Base-by-base conservation (phyloP, 1,140 invertebrate species). In the Bombus superbus region DNA sequence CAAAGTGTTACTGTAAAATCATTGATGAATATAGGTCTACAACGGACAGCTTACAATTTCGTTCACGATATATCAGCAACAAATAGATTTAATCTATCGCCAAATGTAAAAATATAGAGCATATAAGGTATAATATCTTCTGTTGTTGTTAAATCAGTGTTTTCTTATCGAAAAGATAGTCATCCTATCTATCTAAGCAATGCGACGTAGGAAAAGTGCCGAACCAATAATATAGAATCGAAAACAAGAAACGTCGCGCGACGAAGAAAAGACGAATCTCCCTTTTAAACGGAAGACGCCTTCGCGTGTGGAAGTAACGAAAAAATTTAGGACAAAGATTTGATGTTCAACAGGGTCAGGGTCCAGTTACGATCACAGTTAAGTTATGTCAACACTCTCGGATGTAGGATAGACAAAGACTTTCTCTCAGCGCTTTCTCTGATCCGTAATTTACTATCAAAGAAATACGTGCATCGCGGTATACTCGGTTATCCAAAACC, bases 351-450 rank as follows among this genome's bases (percentile, higher is more conserved):
- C 35, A 40, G 53, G 59, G 59, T 82, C 66, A 81, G 62, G 75
- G 77, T 88, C 86, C 89, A 81, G 38, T 80, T 69, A 84, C 57
- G 44, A 64, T 47, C n/a, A 47, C 66, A 69, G 32, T 64, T 90
- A 92, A 83, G 85, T 89, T 91, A 89, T 93, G 91, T 93, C 93
- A 91, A 91, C 91, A 89, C 10, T 83, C 88, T 75, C 83, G n/a
- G 47, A 84, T 89, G 80, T 90, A 57, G 72, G 83, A 90, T 90
- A 81, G 81, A 90, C 82, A 81, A 69, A 86, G 88, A 93, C 92
- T 93, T 93, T 94, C 92, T 93, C 92, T 86, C 83, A 81, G 13
- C 75, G 92, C 93, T 94, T 94, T 94, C 92, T 91, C 92, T 88
- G 78, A 75, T 75, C 84, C 77, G 35, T 80, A 81, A 88, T 81